Conservation (phyloP, 2,888 invertebrate genomes). For the Trichopria drosophilae region DNA sequence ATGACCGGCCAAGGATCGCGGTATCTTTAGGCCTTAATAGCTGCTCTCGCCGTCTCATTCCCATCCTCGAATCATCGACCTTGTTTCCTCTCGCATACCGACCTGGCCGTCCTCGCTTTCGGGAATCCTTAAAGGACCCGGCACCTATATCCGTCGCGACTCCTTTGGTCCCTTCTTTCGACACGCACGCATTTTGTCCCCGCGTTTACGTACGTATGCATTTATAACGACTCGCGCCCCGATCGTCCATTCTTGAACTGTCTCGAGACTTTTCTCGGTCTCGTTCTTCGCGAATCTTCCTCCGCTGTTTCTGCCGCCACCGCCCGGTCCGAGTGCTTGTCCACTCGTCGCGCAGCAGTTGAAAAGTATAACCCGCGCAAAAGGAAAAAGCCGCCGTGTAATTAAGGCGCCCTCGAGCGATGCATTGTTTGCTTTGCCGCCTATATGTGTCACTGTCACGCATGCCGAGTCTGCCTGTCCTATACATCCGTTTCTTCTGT, state of each 20-base stretch:
- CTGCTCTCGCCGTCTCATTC: constrained; percentile 13
- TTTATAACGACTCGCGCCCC: constrained; percentile 28
- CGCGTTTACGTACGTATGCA: too few species aligned
- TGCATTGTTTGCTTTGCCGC: constrained; percentile 51
- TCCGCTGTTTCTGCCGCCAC: too few species aligned
- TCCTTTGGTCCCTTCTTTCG: background rate
- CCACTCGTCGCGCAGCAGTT: constrained; percentile 27
- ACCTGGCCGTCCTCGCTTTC: constrained; percentile 20
- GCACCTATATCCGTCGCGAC: background rate
- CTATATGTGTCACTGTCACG: constrained; percentile 54
- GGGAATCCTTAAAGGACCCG: constrained; percentile 14
- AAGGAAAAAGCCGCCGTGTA: constrained; percentile 45
- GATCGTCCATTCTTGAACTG: constrained; percentile 16
- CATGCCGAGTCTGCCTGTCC: constrained; percentile 42
- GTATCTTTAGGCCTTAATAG: constrained; percentile 28
- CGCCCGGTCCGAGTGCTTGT: too few species aligned
- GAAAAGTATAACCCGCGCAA: constrained; percentile 34
- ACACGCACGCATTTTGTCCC: constrained; percentile 15
- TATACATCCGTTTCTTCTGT: constrained; percentile 44
- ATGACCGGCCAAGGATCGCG: too few species aligned
- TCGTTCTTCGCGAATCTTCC: too few species aligned
- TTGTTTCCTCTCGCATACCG: constrained; percentile 28
- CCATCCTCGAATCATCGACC: constrained; percentile 26
- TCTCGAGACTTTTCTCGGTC: too few species aligned
- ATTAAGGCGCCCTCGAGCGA: constrained; percentile 50